Evolutionary conservation across 2,797 vertebrate species (phyloP), one percentile per base, ranked within the genome.

Genomic region (Sus cebifrons): DNA sequence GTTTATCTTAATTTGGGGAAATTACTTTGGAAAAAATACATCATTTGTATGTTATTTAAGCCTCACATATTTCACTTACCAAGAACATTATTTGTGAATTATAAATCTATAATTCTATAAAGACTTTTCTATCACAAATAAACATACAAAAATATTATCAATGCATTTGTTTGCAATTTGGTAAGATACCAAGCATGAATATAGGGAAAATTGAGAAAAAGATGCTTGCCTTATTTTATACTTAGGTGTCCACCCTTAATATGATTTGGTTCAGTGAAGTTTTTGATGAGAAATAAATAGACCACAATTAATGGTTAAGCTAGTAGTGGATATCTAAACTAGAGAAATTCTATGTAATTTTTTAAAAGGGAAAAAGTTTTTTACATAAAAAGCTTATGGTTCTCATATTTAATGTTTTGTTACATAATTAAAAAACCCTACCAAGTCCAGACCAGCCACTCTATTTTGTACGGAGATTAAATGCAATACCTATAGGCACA

Each of bases 201-300:
- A 21, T 90, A 13, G 52, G 89, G 73, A 94, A 92, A 82, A 93
- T 0, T 77, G 29, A 88, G 29, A 88, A 92, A 90, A 52, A 25
- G 73, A 58, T 74, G 4, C 54, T 86, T 84, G 13, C 3, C 10
- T 75, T 64, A 62, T 88, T 16, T 64, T 75, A 40, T 78, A 73
- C 3, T 70, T 49, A 49, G 44, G n/a, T 54, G 3, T 1, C 3
- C 10, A 2, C 6, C 18, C 11, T 84, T 29, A 68, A 78, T 73
- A 89, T 40, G 84, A 25, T 83, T 89, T 67, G 29, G 79, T 10
- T 92, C 11, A 44, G 5, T 78, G 18, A 11, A 65, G 3, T 21
- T 27, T 56, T 40, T 44, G 8, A 82, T 78, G 71, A 74, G 18
- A 83, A 86, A 44, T 60, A 84, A 44, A 74, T 67, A 89, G 17